phyloP scores from a whole-genome alignment of 2,113 vertebrate genomes.

The Chionis minor region DNA sequence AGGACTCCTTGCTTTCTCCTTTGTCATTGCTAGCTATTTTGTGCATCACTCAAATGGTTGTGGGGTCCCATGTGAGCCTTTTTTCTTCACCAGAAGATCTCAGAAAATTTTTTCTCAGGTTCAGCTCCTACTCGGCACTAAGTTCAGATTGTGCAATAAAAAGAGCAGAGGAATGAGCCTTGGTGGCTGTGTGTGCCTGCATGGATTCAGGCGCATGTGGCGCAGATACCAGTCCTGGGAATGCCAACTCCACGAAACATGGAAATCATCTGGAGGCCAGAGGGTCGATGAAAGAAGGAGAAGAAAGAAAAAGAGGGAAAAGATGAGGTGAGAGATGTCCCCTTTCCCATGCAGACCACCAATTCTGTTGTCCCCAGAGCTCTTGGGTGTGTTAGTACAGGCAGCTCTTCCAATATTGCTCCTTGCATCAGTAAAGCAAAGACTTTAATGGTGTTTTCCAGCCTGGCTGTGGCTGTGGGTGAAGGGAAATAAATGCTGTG shows the following conservation, averaged over 20 bases:
- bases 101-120: neutral
- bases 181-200: neutral
- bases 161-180: accelerated
- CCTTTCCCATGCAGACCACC: neutral
- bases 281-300: neutral
- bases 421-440: neutral
- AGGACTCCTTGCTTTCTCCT: neutral
- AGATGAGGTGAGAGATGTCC: accelerated
- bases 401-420: accelerated
- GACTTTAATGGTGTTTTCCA: neutral
- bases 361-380: neutral
- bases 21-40: neutral
- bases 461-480: accelerated
- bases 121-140: neutral
- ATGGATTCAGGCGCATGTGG: neutral
- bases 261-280: neutral
- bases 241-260: accelerated
- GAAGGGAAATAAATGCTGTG: neutral
- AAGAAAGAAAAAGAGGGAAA: neutral
- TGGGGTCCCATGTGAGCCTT: neutral
- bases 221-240: accelerated
- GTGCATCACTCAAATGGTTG: neutral
- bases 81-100: neutral
- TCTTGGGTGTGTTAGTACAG: accelerated
- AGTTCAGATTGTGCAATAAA: accelerated